phyloP scores from a whole-genome alignment of 2,797 vertebrate genomes.

The Alfaro cultratus region DNA sequence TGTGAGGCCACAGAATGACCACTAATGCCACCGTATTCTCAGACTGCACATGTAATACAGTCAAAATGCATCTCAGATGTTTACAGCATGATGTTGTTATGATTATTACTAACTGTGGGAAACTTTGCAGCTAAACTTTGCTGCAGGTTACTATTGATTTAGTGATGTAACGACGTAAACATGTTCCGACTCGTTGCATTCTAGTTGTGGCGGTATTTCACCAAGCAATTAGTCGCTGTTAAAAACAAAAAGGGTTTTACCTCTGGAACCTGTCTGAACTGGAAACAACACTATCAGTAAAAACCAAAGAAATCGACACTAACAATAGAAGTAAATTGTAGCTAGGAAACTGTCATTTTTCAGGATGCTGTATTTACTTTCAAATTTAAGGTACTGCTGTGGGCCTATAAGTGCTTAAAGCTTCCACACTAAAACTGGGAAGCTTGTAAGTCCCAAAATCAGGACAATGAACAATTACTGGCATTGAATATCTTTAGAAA shows the following conservation, averaged over 20 bases:
- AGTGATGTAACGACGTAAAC: too few relatives aligned
- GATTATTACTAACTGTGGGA: background rate
- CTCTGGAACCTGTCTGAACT: background rate
- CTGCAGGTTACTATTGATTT: background rate
- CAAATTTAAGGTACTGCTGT: background rate
- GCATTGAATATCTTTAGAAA: conserved; percentile 68
- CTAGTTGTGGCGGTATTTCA: background rate
- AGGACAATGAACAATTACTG: conserved; percentile 71
- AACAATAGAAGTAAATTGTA: background rate
- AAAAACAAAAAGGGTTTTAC: background rate
- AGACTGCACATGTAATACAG: too few relatives aligned
- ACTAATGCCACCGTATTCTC: background rate
- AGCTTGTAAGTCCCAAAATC: conserved; percentile 12
- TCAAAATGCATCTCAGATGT: background rate
- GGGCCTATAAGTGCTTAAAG: background rate
- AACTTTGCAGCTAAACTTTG: background rate
- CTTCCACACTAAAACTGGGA: conserved; percentile 27
- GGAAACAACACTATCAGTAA: background rate
- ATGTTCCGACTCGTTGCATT: background rate
- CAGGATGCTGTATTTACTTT: background rate
- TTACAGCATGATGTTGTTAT: background rate
- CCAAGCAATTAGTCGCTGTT: background rate
- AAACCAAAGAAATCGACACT: background rate
- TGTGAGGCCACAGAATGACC: background rate
- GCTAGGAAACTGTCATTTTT: background rate